A percentile compares a stretch with the other conserved stretches of the same genome.
Conservation (phyloP, 2,113 vertebrate species). For the Trogon melanurus region DNA sequence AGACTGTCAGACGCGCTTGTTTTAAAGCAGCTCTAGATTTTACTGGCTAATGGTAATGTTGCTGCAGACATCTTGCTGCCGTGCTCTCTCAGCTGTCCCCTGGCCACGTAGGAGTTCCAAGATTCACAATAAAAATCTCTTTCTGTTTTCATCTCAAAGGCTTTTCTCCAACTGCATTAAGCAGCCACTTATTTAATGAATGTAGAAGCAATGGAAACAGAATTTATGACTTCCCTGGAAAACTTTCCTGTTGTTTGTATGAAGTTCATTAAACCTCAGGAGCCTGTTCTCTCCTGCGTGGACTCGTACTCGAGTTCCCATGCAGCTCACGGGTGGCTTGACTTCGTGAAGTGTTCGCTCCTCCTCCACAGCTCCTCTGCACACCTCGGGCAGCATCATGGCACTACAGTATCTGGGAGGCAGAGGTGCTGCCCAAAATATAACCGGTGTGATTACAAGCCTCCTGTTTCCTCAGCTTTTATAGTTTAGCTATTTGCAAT, state of each 20-base stretch:
- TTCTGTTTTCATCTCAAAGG: background rate
- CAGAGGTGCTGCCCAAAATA: background rate
- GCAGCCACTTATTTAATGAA: background rate
- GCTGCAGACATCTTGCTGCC: background rate
- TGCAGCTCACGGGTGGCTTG: background rate
- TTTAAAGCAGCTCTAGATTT: background rate
- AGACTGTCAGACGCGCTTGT: background rate
- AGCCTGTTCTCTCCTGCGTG: background rate
- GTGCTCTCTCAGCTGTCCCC: background rate
- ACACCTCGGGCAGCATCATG: background rate
- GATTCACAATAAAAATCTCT: background rate
- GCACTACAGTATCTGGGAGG: background rate
- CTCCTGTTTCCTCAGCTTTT: background rate
- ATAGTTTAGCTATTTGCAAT: background rate
- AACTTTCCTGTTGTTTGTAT: background rate
- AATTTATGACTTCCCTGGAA: background rate
- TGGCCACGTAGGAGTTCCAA: background rate
- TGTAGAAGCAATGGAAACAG: background rate
- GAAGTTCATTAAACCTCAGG: background rate
- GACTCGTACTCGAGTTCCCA: background rate
- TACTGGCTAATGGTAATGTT: fast-evolving
- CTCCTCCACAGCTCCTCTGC: background rate
- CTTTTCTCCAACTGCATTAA: background rate
- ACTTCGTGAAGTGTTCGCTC: background rate
- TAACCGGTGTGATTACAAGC: background rate